phyloP scores from a whole-genome alignment of 2,113 vertebrate species.

The Nicator chloris region DNA sequence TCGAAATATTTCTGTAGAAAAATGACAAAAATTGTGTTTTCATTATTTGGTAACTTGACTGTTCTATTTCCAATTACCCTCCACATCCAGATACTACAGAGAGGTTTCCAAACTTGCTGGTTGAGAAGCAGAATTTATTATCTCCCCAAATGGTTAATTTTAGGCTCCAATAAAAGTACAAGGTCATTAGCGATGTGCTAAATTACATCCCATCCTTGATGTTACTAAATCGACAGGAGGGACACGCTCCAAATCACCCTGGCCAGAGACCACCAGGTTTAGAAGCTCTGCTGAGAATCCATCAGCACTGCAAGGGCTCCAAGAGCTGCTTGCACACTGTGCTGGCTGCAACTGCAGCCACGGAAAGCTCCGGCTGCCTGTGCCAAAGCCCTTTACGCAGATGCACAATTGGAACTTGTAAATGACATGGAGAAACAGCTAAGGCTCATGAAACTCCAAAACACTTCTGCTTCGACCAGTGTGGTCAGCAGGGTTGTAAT shows the following conservation, averaged over 20 bases:
- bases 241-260: neutral
- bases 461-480: neutral
- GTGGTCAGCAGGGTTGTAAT: slow-evolving; percentile 36
- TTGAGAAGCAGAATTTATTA: neutral
- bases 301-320: neutral
- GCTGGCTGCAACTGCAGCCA: neutral
- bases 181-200: neutral
- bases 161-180: neutral
- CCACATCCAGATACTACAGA: neutral
- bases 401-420: neutral
- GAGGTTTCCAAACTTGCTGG: neutral
- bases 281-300: neutral
- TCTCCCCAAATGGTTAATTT: neutral
- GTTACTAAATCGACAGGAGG: neutral
- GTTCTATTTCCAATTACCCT: neutral
- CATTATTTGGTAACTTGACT: neutral
- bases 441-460: slow-evolving; percentile 13
- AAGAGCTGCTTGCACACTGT: neutral
- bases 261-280: neutral
- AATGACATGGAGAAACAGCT: slow-evolving; percentile 6
- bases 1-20: neutral
- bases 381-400: slow-evolving; percentile 34
- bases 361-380: neutral
- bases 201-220: neutral
- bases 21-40: neutral